Conservation (phyloP, 2,888 invertebrate genomes). For the Ennomos quercinarius region DNA sequence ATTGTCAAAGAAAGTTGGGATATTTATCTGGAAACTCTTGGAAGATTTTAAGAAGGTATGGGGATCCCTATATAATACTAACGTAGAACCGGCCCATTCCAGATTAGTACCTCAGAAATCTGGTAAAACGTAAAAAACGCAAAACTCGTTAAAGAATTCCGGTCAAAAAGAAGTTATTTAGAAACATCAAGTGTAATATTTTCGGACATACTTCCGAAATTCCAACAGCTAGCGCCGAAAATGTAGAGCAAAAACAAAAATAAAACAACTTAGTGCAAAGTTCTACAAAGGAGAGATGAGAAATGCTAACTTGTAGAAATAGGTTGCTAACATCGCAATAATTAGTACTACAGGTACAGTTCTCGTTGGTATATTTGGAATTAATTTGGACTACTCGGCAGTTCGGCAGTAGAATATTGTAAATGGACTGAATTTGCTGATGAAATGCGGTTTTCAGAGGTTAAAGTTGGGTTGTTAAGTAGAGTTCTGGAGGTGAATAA, state of each 20-base stretch:
- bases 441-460: constrained; percentile 8
- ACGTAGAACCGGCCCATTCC: too few relatives aligned
- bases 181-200: too few relatives aligned
- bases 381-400: constrained; percentile 5
- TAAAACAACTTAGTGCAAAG: background rate
- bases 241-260: background rate
- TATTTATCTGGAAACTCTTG: too few relatives aligned
- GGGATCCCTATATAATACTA: too few relatives aligned
- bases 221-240: background rate
- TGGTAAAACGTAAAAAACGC: too few relatives aligned
- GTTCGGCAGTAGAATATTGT: constrained; percentile 9
- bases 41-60: too few relatives aligned
- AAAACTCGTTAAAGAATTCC: too few relatives aligned
- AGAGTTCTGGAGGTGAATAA: constrained; percentile 3
- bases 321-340: background rate
- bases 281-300: background rate
- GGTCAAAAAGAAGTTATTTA: too few relatives aligned
- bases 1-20: too few relatives aligned
- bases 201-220: background rate
- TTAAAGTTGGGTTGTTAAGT: constrained; percentile 7
- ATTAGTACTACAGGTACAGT: background rate
- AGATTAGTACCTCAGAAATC: too few relatives aligned
- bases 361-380: constrained; percentile 13
- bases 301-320: background rate
- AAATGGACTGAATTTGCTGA: constrained; percentile 13